Conservation (phyloP, 2,797 vertebrate genomes). For the Trichosurus vulpecula region DNA sequence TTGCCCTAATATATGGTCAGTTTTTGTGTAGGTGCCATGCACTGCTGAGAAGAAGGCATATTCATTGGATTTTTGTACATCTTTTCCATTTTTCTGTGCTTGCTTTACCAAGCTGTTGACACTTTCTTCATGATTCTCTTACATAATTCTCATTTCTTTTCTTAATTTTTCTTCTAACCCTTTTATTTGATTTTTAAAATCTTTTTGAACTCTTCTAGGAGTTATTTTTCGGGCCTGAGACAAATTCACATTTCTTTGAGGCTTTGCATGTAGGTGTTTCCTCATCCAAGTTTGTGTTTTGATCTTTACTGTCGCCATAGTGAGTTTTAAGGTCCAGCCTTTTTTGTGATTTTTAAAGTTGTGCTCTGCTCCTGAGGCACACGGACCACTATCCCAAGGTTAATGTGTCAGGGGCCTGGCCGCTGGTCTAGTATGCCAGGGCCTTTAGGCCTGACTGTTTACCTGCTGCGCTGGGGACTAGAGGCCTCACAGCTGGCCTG, state of each 20-base stretch:
- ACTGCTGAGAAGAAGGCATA: background rate
- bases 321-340: too few relatives aligned
- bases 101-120: background rate
- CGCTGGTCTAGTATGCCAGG: rapidly evolving
- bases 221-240: background rate
- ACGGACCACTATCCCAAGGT: too few relatives aligned
- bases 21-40: background rate
- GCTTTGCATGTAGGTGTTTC: background rate
- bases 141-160: background rate
- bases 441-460: too few relatives aligned
- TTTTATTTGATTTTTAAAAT: background rate
- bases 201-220: background rate
- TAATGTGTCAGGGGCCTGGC: too few relatives aligned
- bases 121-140: background rate
- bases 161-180: background rate
- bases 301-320: too few relatives aligned
- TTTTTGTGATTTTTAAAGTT: too few relatives aligned
- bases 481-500: too few relatives aligned
- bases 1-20: background rate
- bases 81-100: background rate
- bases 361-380: too few relatives aligned
- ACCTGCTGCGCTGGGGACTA: too few relatives aligned
- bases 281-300: too few relatives aligned
- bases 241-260: background rate
- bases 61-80: background rate